Evolutionary conservation across 2,113 vertebrate species (phyloP).

Genomic region (Dolichallabes microphthalmus): DNA sequence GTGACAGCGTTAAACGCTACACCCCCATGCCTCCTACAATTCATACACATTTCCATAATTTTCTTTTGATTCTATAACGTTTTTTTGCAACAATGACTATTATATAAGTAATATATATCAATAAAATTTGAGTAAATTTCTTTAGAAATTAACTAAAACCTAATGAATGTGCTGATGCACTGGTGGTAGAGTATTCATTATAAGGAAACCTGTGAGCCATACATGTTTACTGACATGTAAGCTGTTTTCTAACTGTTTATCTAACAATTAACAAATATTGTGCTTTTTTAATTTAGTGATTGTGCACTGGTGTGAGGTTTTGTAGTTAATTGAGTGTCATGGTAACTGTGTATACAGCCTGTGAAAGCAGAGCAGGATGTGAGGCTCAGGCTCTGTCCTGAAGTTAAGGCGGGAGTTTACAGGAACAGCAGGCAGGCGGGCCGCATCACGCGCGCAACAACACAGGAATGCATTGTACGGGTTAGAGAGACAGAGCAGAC

Average conservation of each 20-base stretch:
- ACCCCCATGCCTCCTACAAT: no score
- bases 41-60: no score
- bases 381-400: constrained; percentile 23
- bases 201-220: not conserved
- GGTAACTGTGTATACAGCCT: not conserved
- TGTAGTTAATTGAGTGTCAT: not conserved
- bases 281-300: no score
- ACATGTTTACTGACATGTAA: not conserved
- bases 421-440: constrained; percentile 80
- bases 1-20: no score
- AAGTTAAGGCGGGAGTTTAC: constrained; percentile 80
- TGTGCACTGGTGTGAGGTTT: not conserved
- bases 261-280: not conserved
- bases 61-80: no score
- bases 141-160: not conserved
- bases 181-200: not conserved
- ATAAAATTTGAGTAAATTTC: no score
- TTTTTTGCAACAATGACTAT: no score
- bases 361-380: not conserved
- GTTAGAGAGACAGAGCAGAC: constrained; percentile 69
- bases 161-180: not conserved
- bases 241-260: not conserved
- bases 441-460: constrained; percentile 76
- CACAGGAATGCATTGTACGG: constrained; percentile 83
- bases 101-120: no score